Base-by-base conservation (phyloP, 2,113 vertebrate genomes). In the Panthera leo region DNA sequence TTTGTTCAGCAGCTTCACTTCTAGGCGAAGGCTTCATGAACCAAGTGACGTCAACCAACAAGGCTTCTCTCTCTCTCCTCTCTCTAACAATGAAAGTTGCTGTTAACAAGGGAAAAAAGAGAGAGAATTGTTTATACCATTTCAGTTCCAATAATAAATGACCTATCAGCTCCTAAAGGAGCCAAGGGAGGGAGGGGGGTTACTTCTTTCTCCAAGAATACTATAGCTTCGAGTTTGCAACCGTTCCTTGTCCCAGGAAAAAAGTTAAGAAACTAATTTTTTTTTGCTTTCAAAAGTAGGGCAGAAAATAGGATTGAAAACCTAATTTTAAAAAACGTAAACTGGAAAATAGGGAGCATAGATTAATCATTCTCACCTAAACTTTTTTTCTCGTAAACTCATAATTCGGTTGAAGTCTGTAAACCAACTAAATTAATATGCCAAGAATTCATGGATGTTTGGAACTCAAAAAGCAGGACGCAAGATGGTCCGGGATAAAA, bases 1-100 rank as follows among this genome's bases (percentile, higher is more conserved):
- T 99, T 99, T 99, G 98, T 99, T 99, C 99, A 98, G 99, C 99
- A 98, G 99, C 99, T 99, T 99, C 99, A 99, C 99, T 99, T 99
- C 99, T 99, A 99, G 99, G 99, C 98, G 97, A 99, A 98, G 98
- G 98, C 98, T 98, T 98, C 98, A 97, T 98, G 73, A 97, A 99
- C 99, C 99, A 98, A 98, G 98, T 99, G 99, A 99, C 99, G 99
- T 99, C 99, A 99, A 99, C 99, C 98, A 99, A 98, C 97, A 98
- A 99, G 98, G 97, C 98, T 95, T 99, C 97, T 98, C 89, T 91
- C 98, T 96, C 96, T 98, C 99, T 97, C 68, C 98, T 95, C 96
- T 98, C 99, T 98, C 98, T 99, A 98, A 99, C 99, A 99, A 99
- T 99, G 99, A 99, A 98, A 99, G 99, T 99, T 99, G 98, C 98